These are phyloP conservation scores for Periplaneta americana DNA, from an alignment of 1,140 invertebrate species.

Conservation along the genomic window DNA sequence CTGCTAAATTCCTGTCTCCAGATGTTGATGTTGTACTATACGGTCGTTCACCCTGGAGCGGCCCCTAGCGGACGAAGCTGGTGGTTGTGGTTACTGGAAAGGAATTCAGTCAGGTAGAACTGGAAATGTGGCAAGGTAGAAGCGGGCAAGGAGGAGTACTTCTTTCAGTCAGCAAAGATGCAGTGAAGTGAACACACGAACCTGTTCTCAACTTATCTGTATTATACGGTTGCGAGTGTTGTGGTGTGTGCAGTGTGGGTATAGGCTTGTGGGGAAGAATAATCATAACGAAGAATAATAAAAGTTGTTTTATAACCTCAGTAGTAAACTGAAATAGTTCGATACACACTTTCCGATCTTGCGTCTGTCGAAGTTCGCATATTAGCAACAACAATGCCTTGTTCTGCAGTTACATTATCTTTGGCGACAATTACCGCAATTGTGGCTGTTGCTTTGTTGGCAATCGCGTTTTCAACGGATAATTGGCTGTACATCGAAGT, in stretches of 20 bases:
- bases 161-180: not conserved
- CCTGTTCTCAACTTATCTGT: not conserved
- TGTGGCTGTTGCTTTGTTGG: constrained; percentile 81
- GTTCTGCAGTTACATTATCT: constrained; percentile 89
- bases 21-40: not conserved
- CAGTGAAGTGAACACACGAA: not conserved
- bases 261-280: not conserved
- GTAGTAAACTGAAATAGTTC: no score
- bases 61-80: not conserved
- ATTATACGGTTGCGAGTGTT: not conserved
- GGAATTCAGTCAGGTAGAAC: not conserved
- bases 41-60: not conserved
- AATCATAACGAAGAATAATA: not conserved
- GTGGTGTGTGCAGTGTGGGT: not conserved
- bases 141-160: not conserved
- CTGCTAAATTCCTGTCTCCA: no score
- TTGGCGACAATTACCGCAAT: constrained; percentile 91
- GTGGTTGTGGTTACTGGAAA: not conserved
- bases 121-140: not conserved
- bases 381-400: constrained; percentile 71
- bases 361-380: no score
- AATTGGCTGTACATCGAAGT: constrained; percentile 93
- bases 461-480: constrained; percentile 91
- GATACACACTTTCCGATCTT: no score
- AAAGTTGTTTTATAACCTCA: not conserved